These are phyloP conservation scores for Petaurus breviceps DNA, from an alignment of 2,113 vertebrate genomes.

Conservation along the genomic window DNA sequence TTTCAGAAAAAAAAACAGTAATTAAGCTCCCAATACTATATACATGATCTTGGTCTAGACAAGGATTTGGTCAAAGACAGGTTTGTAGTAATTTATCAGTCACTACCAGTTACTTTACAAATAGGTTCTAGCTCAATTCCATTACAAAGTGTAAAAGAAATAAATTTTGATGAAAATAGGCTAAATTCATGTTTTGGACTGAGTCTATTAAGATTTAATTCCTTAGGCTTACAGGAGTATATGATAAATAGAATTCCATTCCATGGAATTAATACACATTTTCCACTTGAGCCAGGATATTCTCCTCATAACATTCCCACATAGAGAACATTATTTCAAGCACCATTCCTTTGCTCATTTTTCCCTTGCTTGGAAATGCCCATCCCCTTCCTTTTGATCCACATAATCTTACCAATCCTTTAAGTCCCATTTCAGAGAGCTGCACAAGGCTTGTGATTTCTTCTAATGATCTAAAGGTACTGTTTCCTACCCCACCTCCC, in stretches of 20 bases:
- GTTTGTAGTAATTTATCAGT: conserved; percentile 62
- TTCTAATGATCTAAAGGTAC: background rate
- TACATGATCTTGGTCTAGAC: conserved; percentile 18
- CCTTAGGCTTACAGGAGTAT: background rate
- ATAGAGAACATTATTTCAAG: background rate
- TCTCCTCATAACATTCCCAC: background rate
- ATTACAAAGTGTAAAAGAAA: background rate
- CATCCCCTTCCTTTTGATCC: background rate
- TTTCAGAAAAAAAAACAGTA: conserved; percentile 72
- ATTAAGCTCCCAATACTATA: conserved; percentile 59
- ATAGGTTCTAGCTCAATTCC: conserved; percentile 10
- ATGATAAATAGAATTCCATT: background rate
- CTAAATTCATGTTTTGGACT: background rate
- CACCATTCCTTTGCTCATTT: background rate
- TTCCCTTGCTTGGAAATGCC: background rate
- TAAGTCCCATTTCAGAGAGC: background rate
- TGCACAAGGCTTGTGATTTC: background rate
- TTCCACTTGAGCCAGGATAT: background rate
- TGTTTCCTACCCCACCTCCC: fast-evolving
- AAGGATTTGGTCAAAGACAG: conserved; percentile 60
- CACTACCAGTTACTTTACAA: conserved; percentile 65
- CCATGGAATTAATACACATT: background rate
- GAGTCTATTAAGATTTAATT: background rate
- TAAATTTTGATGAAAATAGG: conserved; percentile 4
- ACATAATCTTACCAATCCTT: background rate